Evolutionary conservation across 2,797 vertebrate species (phyloP), one percentile per base, ranked within the genome.

Genomic region (Typhlichthys eigenmanni): DNA sequence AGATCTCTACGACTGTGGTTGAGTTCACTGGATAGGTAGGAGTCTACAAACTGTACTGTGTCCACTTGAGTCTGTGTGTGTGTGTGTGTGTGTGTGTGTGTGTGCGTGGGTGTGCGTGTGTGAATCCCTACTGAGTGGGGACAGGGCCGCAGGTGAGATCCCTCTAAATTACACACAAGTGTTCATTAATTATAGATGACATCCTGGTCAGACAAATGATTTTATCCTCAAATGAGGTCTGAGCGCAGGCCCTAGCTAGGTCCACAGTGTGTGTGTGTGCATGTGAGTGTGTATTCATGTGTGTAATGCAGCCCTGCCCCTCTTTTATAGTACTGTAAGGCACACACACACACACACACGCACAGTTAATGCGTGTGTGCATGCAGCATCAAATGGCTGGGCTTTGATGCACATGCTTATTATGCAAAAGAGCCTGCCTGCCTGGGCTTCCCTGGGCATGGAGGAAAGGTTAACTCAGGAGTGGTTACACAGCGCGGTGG

Each of bases 161-260:
- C 92, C 92, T 94, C 92, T 92, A 94, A 95, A 94, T 94, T 94
- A 92, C 83, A 86, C 80, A 68, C 88, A 93, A 95, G 91, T 89
- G 85, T 69, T 86, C 87, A 94, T 95, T 91, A 94, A 95, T 96
- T 94, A 95, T 93, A 94, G 85, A 96, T 92, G 92, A 93, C 90
- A 90, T 89, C 85, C 91, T 78, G 91, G 93, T 91, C 92, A 93
- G 90, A 92, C 80, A 90, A 92, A 91, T 90, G 87, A 94, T 93
- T 95, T 94, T 91, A 93, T 92, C 92, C 85, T 92, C 89, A 94
- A 94, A 95, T 95, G 93, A 95, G 86, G 88, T 87, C 82, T 74
- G 82, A 89, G 90, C 85, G 85, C 82, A 62, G 67, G 83, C 64
- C 72, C 87, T 79, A 79, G 79, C 81, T 86, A 88, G 85, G 85